Base-by-base conservation (phyloP, 2,113 vertebrate species). In the Heterotis niloticus region DNA sequence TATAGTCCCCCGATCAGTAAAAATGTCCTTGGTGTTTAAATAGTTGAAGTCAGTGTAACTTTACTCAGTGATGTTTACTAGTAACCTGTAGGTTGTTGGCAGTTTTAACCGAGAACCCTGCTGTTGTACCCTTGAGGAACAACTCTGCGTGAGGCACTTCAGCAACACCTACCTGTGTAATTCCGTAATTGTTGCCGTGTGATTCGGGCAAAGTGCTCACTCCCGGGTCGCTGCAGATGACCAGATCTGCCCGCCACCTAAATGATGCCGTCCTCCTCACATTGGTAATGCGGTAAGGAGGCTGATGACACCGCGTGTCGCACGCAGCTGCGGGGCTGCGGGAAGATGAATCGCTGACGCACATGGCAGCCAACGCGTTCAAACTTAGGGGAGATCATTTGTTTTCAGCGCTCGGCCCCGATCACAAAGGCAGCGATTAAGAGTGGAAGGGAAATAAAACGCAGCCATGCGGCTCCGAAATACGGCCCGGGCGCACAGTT, bases 261-360 rank as follows among this genome's bases (percentile, higher is more conserved):
- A 65, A 23, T n/a, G 14, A n/a, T 4, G n/a, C 7, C 17, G 57
- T 57, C 24, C 24, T n/a, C 13, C 52, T 9, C 12, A 23, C 34
- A n/a, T 10, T 20, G 59, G 14, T 34, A 62, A 26, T 12, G 26
- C 28, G 28, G 17, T 18, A 44, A 75, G n/a, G 34, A 51, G 60
- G 57, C 77, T 51, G 65, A 71, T 18, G 56, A 75, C 74, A 34
- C 20, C 0, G 59, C 79, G 79, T 89, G 90, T 90, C 89, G 88
- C 20, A 28, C 57, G 71, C 24, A 2, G 34, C 3, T 7, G 86
- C 84, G 59, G 73, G 81, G 44, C 84, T 11, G 17, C 44, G 52
- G 66, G 24, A 16, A 51, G 68, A 84, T 65, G 81, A 81, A 73
- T 57, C 70, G 87, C 89, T 87, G 59, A 64, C 74, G 26, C 11